phyloP scores from a whole-genome alignment of 2,113 vertebrate species.

The Heterocephalus glaber region DNA sequence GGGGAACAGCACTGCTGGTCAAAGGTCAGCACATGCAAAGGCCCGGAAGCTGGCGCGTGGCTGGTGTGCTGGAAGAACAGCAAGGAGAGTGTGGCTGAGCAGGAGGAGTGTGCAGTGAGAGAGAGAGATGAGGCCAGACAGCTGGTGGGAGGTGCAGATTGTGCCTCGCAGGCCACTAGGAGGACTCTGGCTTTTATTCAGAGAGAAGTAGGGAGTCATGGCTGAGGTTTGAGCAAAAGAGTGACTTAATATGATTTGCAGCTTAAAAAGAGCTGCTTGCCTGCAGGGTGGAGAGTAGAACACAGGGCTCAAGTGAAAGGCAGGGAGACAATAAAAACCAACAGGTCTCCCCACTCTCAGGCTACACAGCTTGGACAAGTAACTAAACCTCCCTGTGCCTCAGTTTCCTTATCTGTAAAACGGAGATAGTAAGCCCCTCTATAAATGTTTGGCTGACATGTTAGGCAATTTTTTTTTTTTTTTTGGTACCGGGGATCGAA shows the following conservation, averaged over 20 bases:
- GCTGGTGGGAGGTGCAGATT: too few relatives aligned
- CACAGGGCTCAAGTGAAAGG: not conserved
- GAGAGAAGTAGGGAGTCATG: not conserved
- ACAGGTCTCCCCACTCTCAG: not conserved
- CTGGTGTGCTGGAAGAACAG: not conserved
- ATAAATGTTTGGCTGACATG: not conserved
- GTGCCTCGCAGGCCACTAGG: not conserved
- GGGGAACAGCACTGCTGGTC: not conserved
- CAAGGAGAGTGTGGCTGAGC: not conserved
- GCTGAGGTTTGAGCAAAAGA: not conserved
- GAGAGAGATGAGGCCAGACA: not conserved
- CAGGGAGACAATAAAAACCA: not conserved
- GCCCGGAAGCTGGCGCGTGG: not conserved
- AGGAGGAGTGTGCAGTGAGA: not conserved
- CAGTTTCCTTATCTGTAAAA: slow-evolving; percentile 28
- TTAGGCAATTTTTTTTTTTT: too few relatives aligned
- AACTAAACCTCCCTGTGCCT: not conserved
- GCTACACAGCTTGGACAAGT: not conserved
- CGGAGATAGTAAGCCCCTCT: not conserved
- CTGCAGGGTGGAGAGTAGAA: not conserved
- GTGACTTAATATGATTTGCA: not conserved
- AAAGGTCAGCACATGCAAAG: not conserved
- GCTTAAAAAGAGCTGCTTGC: not conserved
- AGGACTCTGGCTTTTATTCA: not conserved
- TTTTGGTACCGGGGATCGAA: too few relatives aligned